These are phyloP conservation scores for Dreissena rostriformis DNA, from an alignment of 1,140 invertebrate genomes.

Conservation along the genomic window DNA sequence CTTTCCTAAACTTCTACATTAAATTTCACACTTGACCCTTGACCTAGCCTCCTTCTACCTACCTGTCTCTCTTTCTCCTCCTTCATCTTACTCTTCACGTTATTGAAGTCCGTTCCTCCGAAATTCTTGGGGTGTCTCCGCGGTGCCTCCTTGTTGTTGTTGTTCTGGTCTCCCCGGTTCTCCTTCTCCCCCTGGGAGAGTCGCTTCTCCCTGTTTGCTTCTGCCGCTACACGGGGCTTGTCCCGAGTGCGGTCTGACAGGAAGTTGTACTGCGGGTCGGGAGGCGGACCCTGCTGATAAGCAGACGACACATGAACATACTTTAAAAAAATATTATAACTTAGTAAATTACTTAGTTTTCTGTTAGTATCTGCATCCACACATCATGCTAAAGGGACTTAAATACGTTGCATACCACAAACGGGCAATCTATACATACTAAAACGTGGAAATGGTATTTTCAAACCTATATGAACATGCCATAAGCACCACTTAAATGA, in stretches of 20 bases:
- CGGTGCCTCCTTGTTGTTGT: slow-evolving; percentile 33
- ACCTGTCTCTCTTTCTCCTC: slow-evolving; percentile 60
- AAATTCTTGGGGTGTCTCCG: slow-evolving; percentile 69
- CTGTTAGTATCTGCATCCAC: too few species aligned
- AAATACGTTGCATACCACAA: too few species aligned
- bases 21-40: neutral
- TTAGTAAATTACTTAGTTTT: too few species aligned
- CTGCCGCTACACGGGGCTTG: slow-evolving; percentile 32
- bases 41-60: neutral
- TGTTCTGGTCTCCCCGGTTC: slow-evolving; percentile 43
- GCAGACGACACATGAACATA: neutral
- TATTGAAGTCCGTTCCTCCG: slow-evolving; percentile 68
- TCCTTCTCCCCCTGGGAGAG: slow-evolving; percentile 39
- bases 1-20: too few species aligned
- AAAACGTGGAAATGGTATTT: too few species aligned
- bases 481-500: too few species aligned
- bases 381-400: too few species aligned
- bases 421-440: too few species aligned
- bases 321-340: too few species aligned
- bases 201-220: slow-evolving; percentile 19
- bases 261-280: slow-evolving; percentile 70
- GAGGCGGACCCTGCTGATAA: slow-evolving; percentile 61
- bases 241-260: slow-evolving; percentile 66
- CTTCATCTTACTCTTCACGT: slow-evolving; percentile 68
- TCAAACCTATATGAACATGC: too few species aligned